Evolutionary conservation across 2,113 vertebrate species (phyloP).

Genomic region (Clarias gariepinus): DNA sequence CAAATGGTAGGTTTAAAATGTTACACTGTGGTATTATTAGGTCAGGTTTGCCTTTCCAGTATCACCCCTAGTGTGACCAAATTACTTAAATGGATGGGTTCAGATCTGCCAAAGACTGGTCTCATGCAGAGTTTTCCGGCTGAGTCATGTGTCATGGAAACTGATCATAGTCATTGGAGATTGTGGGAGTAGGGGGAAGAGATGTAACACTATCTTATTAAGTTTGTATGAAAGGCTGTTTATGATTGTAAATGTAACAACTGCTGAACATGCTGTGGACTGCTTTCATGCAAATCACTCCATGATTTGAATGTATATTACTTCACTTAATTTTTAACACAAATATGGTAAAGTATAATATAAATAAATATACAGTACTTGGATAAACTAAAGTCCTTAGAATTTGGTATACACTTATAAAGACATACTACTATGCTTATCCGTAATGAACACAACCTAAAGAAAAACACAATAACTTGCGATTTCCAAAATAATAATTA

Average conservation of each 20-base stretch:
- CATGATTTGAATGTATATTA: not conserved
- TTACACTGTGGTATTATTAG: not conserved
- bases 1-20: not conserved
- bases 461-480: not conserved
- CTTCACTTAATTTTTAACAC: not conserved
- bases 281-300: not conserved
- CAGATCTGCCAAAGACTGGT: not conserved
- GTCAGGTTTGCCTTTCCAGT: not conserved
- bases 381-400: not conserved
- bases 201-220: not conserved
- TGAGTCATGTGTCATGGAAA: not conserved
- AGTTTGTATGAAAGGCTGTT: not conserved
- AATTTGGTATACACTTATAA: not conserved
- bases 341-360: not conserved
- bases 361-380: not conserved
- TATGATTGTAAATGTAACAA: not conserved
- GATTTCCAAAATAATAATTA: too few species aligned
- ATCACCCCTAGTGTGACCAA: not conserved
- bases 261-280: not conserved
- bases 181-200: not conserved
- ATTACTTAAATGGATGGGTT: not conserved
- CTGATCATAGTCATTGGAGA: not conserved
- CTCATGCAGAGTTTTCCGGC: not conserved
- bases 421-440: too few species aligned
- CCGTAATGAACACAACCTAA: too few species aligned